phyloP scores from a whole-genome alignment of 2,113 vertebrate genomes.

The Collichthys lucidus region DNA sequence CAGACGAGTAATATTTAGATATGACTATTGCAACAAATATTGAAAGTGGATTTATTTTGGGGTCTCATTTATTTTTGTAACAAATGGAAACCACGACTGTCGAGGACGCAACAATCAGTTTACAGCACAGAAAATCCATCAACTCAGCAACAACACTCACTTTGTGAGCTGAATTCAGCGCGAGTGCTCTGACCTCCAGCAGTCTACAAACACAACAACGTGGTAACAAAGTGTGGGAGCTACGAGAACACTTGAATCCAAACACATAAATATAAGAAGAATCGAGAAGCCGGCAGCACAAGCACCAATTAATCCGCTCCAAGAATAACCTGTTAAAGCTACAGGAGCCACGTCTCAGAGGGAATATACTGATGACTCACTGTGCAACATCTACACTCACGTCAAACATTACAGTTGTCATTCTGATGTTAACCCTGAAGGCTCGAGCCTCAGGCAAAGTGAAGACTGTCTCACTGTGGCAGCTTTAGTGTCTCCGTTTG shows the following conservation, averaged over 20 bases:
- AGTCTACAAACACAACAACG: not conserved
- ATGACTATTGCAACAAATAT: no score
- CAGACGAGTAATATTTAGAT: no score
- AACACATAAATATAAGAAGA: not conserved
- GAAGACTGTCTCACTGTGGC: not conserved
- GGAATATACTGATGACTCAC: constrained; percentile 10
- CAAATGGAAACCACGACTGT: no score
- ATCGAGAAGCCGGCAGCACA: not conserved
- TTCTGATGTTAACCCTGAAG: not conserved
- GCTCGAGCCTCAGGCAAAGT: not conserved
- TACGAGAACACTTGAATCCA: not conserved
- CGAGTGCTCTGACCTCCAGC: not conserved
- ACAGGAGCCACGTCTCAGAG: not conserved
- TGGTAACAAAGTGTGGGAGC: not conserved
- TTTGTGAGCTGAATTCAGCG: not conserved
- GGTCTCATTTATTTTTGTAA: no score
- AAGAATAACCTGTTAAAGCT: not conserved
- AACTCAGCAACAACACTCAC: not conserved
- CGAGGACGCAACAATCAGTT: no score
- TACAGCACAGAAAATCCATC: not conserved
- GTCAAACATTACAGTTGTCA: not conserved
- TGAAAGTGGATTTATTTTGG: no score
- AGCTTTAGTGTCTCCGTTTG: not conserved
- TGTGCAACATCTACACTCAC: not conserved
- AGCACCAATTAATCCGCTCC: not conserved